Conservation (phyloP, 2,113 vertebrate species). For the Larimichthys polyactis region DNA sequence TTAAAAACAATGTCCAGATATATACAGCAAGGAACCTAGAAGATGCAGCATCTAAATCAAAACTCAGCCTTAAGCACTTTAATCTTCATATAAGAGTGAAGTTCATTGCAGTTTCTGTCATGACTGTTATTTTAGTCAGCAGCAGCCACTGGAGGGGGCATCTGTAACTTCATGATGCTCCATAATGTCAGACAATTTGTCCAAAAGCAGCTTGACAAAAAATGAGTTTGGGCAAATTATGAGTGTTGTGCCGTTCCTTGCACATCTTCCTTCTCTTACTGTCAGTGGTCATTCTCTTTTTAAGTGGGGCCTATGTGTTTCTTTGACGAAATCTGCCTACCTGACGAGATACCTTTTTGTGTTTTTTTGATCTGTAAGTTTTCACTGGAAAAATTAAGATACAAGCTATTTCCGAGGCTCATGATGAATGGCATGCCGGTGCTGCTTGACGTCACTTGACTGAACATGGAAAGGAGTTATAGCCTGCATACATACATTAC, state of each 20-base stretch:
- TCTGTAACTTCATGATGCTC: constrained; percentile 34
- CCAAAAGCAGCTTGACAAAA: constrained; percentile 35
- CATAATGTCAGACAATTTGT: constrained; percentile 15
- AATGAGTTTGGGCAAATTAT: constrained; percentile 30
- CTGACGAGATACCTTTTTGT: neutral
- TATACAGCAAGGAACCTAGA: constrained; percentile 2
- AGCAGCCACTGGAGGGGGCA: constrained; percentile 53
- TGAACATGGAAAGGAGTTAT: constrained; percentile 23
- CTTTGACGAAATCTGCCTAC: constrained; percentile 22
- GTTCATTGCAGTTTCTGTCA: constrained; percentile 37
- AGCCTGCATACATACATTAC: constrained; percentile 29
- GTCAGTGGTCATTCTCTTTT: constrained; percentile 11
- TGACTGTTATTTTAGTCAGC: constrained; percentile 44
- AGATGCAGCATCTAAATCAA: constrained; percentile 36
- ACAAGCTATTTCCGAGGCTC: constrained; percentile 7
- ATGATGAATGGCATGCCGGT: constrained; percentile 20
- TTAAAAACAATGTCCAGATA: constrained; percentile 15
- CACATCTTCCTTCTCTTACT: constrained; percentile 44
- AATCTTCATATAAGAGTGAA: constrained; percentile 52
- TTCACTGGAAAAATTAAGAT: constrained; percentile 52
- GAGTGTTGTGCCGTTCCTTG: constrained; percentile 38
- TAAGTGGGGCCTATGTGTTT: neutral
- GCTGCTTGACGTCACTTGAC: constrained; percentile 27
- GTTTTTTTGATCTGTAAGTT: constrained; percentile 12
- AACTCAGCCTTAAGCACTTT: constrained; percentile 76